Percentiles rank a stretch among this genome's conserved stretches.
phyloP scores from a whole-genome alignment of 2,113 vertebrate genomes.

The Pygoscelis adeliae region DNA sequence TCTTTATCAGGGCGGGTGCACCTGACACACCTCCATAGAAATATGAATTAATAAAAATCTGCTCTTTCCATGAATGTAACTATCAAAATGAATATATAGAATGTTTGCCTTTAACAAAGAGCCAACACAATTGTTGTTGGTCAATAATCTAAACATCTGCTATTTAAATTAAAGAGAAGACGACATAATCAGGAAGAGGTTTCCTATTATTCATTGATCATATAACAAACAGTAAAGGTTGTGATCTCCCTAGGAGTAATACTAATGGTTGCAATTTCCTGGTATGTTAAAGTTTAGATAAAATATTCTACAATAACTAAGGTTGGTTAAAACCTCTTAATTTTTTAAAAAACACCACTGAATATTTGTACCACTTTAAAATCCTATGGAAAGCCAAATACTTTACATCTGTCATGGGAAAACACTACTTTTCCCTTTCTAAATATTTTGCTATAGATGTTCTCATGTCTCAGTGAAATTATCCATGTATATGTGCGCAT shows the following conservation, averaged over 20 bases:
- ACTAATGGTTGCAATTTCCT: background rate
- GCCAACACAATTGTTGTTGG: background rate
- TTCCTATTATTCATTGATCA: background rate
- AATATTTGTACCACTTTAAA: background rate
- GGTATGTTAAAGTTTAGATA: background rate
- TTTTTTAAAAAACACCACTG: background rate
- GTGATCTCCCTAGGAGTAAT: background rate
- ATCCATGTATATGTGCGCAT: background rate
- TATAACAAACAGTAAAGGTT: background rate
- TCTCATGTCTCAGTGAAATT: background rate
- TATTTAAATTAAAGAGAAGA: background rate
- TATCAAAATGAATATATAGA: background rate
- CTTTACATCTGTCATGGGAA: background rate
- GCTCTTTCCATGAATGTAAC: background rate
- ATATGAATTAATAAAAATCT: background rate
- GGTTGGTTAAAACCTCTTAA: background rate
- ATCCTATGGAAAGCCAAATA: background rate
- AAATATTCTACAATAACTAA: background rate
- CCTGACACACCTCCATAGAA: background rate
- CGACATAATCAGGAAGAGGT: background rate
- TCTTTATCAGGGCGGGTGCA: too few relatives aligned
- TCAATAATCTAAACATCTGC: background rate
- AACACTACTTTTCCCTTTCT: background rate
- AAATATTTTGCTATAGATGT: background rate
- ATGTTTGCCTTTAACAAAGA: background rate